Evolutionary conservation across 2,888 invertebrate species (phyloP).

Genomic region (Drosophila meridiana): DNA sequence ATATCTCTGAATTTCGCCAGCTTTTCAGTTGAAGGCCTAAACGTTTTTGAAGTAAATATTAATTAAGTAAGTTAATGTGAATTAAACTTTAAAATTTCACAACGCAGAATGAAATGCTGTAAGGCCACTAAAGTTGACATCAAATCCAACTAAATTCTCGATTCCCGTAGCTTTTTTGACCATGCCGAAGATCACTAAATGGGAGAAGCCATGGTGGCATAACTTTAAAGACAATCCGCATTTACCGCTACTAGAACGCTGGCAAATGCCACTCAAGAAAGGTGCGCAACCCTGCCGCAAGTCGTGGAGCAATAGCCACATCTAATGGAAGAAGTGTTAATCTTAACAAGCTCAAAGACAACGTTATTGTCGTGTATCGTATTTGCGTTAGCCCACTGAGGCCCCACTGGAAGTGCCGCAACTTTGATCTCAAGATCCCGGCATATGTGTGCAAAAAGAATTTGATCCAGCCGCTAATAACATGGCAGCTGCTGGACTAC

Average conservation of each 20-base stretch:
- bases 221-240: constrained; percentile 24
- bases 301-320: too few relatives aligned
- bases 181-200: neutral
- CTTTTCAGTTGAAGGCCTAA: neutral
- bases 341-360: constrained; percentile 7
- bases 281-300: too few relatives aligned
- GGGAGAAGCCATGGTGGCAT: constrained; percentile 11
- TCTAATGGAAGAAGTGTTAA: too few relatives aligned
- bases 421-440: constrained; percentile 14
- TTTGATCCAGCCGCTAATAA: constrained; percentile 23
- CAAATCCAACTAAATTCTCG: neutral
- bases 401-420: constrained; percentile 21
- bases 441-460: constrained; percentile 15
- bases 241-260: too few relatives aligned
- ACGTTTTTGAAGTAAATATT: neutral
- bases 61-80: neutral
- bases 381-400: constrained; percentile 13
- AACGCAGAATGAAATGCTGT: neutral
- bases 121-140: neutral
- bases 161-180: constrained; percentile 21
- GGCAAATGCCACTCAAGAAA: too few relatives aligned
- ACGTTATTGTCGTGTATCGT: constrained; percentile 10
- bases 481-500: constrained; percentile 32
- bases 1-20: neutral
- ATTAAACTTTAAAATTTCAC: neutral